phyloP scores from a whole-genome alignment of 2,888 invertebrate species.

The Zhuqinia jingwanae region DNA sequence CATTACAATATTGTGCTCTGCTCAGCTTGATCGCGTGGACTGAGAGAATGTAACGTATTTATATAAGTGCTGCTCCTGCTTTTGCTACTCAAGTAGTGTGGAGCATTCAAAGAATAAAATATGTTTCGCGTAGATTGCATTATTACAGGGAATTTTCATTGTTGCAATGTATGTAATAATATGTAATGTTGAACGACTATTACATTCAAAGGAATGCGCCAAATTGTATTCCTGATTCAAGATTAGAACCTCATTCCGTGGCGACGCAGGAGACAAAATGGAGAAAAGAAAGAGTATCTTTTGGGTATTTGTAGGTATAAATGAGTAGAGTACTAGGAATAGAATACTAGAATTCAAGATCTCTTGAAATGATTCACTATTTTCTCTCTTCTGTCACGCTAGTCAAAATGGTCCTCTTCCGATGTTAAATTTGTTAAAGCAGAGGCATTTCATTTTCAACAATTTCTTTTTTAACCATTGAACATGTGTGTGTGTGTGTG shows the following conservation, averaged over 20 bases:
- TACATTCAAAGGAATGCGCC: conserved; percentile 44
- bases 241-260: conserved; percentile 15
- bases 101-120: conserved; percentile 49
- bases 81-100: neutral
- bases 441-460: conserved; percentile 32
- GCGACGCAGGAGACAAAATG: too few relatives aligned
- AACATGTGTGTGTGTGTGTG: too few relatives aligned
- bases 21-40: neutral
- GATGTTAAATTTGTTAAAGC: conserved; percentile 43
- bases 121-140: conserved; percentile 44
- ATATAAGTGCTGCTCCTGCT: conserved; percentile 3
- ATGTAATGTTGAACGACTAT: conserved; percentile 37
- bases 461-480: conserved; percentile 5
- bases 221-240: conserved; percentile 57
- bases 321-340: conserved; percentile 34
- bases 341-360: too few relatives aligned
- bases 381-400: neutral
- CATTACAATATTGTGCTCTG: conserved; percentile 48
- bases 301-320: neutral
- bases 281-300: neutral
- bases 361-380: conserved; percentile 55
- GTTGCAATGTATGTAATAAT: conserved; percentile 31
- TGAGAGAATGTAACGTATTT: conserved; percentile 30
- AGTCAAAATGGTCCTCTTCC: conserved; percentile 26
- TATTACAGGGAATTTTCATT: conserved; percentile 52